Evolutionary conservation across 2,888 invertebrate genomes (phyloP), one percentile per base, ranked within the genome.

Genomic region (Rosalia funebris): DNA sequence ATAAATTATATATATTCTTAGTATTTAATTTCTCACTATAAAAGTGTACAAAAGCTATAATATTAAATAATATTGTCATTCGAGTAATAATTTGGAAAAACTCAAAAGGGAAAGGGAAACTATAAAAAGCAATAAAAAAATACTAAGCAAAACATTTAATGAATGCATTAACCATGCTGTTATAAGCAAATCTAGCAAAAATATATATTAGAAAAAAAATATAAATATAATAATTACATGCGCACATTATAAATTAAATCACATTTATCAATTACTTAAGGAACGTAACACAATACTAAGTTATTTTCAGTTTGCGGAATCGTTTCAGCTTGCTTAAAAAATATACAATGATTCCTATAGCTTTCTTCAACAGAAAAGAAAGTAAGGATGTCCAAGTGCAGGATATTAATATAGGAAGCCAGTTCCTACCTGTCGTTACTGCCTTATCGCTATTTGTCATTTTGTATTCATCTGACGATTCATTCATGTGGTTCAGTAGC

Each of bases 401-500:
- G 71, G 74, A 71, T 69, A 75, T 74, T 71, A 74, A 73, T 71
- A 75, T 72, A 68, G 74, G 71, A 73, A 78, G 72, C 75, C 75
- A 76, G 67, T 70, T 76, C 79, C 75, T 79, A 81, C 81, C 81
- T 79, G 79, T 71, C 61, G 78, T 76, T 55, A 77, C 71, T 65
- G 75, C 76, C 47, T 75, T 78, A 67, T 80, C 79, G 52, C 70
- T 66, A 42, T 70, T 72, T 2, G 77, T 71, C 66, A 81, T 75
- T 56, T 77, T 74, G 66, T 74, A 77, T 65, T 79, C 78, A 52
- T 79, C 77, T 25, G 79, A 76, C 7, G 77, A 77, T 57, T 78
- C 76, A 56, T 77, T 78, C 48, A 80, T 77, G 44, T 78, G 75
- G 32, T 75, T 89, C 82, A 95, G 85, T 75, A 92, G 89, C 77